Evolutionary conservation across 2,797 vertebrate species (phyloP).

Genomic region (Garrulus glandarius): DNA sequence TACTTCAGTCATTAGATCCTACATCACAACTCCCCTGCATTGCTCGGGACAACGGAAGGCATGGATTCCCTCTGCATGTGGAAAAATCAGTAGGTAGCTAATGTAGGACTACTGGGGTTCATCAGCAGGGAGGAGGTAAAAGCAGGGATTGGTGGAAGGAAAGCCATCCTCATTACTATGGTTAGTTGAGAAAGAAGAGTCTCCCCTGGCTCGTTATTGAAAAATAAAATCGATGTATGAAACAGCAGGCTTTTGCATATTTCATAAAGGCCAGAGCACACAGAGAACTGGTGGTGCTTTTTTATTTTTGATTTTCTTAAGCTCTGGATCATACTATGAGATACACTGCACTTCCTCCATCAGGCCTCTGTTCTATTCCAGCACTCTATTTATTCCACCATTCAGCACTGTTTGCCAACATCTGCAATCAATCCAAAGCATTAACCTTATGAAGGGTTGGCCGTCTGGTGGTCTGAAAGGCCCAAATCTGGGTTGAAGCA

Average conservation of each 20-base stretch:
- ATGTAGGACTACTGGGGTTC: not conserved
- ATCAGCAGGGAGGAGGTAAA: slow-evolving; percentile 33
- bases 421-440: slow-evolving; percentile 73
- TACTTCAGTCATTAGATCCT: not conserved
- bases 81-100: slow-evolving; percentile 8
- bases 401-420: slow-evolving; percentile 69
- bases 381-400: slow-evolving; percentile 50
- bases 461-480: slow-evolving; percentile 70
- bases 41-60: not conserved
- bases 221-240: not conserved
- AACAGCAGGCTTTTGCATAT: slow-evolving; percentile 29
- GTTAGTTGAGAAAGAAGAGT: slow-evolving; percentile 32
- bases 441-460: slow-evolving; percentile 73
- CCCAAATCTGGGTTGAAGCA: slow-evolving; percentile 72
- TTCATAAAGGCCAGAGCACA: slow-evolving; percentile 35
- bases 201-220: not conserved
- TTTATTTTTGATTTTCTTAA: not conserved
- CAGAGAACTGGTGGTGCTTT: not conserved
- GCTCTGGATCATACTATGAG: not conserved
- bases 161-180: slow-evolving; percentile 46
- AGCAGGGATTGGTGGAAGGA: slow-evolving; percentile 14
- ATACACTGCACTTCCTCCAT: slow-evolving; percentile 34
- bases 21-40: not conserved
- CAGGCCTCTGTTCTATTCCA: slow-evolving; percentile 42
- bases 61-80: not conserved